Base-by-base conservation (phyloP, 2,797 vertebrate genomes). In the Xenentodon cancila region DNA sequence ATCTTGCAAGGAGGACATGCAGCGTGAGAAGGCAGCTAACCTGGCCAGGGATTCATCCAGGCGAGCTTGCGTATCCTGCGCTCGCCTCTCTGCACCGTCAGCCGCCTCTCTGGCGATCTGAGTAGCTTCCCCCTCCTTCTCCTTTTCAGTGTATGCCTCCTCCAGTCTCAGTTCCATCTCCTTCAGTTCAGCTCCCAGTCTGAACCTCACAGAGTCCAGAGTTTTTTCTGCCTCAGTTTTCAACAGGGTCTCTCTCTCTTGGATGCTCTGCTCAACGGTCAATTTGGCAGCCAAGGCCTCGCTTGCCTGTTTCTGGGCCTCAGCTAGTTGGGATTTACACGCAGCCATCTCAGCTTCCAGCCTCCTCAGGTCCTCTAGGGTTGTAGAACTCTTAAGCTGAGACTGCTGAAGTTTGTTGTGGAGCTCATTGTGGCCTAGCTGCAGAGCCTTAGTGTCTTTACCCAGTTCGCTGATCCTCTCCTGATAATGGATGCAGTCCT, bases 1-100 rank as follows among this genome's bases (percentile, higher is more conserved):
- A 5, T 99, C 94, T 73, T 99, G 98, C 68, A 99, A 93, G 4
- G 98, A 99, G 18, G 96, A 98, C 98, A 99, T 99, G 82, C 96
- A 98, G 60, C 93, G 95, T 0, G 94, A 96, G 87, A 99, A 99
- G 66, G 97, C 97, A 0, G 95, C 96, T 42, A 99, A 91, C 68
- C 96, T 89, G 46, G 96, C 97, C 64, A 99, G 80, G 1, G 96
- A 95, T 86, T 94, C 93, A 15, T 97, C 95, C 40, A 98, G 88
- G 19, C 77, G 94, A 21, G 92, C 88, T 77, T 98, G 94, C 71
- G 94, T 76, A 62, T 94, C 88, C 71, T 94, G 94, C 17, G 92
- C 85, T 53, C 94, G 93, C 47, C 77, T 88, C 72, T 95, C 92
- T 4, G 95, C 94, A 12, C 40, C 80, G 44, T 91, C 90, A 27